Percentiles rank a stretch among this genome's conserved stretches.
Evolutionary conservation across 2,797 vertebrate genomes (phyloP).

Genomic region (Allobates femoralis): DNA sequence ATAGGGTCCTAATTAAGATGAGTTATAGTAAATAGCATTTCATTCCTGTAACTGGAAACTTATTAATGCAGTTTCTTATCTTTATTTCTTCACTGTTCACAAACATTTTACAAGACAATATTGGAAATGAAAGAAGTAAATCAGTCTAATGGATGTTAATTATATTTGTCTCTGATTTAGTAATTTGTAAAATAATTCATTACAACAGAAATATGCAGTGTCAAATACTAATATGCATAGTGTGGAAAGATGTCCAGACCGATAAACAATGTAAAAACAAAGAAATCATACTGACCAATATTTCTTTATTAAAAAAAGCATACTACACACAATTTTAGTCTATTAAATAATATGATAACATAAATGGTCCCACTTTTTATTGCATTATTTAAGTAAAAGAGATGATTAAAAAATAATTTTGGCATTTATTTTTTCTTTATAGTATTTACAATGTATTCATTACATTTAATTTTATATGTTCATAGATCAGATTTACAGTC

Average conservation of each 20-base stretch:
- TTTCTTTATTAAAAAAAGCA: background rate
- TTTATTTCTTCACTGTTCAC: slow-evolving; percentile 22
- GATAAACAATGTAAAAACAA: background rate
- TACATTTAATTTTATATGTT: no score
- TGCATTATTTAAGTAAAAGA: no score
- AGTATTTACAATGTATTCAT: no score
- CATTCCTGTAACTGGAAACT: slow-evolving; percentile 3
- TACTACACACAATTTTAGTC: no score
- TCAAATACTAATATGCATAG: background rate
- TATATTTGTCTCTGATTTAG: background rate
- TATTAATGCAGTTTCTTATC: slow-evolving; percentile 18
- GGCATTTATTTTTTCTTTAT: no score
- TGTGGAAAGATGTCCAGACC: background rate
- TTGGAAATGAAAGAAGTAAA: background rate
- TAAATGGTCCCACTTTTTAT: no score
- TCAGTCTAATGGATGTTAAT: slow-evolving; percentile 19
- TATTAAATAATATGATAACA: no score
- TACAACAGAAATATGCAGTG: background rate
- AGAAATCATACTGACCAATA: background rate
- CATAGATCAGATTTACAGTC: no score
- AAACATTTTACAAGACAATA: slow-evolving; percentile 16
- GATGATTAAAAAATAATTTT: no score
- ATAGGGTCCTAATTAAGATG: slow-evolving; percentile 22
- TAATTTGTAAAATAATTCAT: background rate
- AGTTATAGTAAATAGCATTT: background rate